These are phyloP conservation scores for Siderastrea siderea DNA, from an alignment of 92 coral and sea anemone genomes.

Conservation along the genomic window DNA sequence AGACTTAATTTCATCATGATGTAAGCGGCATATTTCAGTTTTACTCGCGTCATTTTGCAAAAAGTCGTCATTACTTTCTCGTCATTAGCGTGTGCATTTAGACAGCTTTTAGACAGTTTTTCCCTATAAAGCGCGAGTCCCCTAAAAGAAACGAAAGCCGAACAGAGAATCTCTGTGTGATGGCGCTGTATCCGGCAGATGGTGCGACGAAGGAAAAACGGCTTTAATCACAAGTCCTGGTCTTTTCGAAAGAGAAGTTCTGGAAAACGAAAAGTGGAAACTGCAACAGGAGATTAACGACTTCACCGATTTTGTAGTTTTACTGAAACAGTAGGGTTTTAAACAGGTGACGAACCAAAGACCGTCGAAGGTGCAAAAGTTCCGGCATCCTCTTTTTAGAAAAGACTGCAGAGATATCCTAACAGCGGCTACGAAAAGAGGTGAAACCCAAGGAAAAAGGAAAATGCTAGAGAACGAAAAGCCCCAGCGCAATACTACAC, in stretches of 20 bases:
- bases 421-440: neutral
- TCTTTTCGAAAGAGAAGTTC: slow-evolving; percentile 15
- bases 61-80: too few species aligned
- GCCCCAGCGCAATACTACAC: neutral
- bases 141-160: too few species aligned
- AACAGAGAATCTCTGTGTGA: neutral
- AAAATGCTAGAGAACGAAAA: neutral
- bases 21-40: too few species aligned
- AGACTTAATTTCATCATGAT: too few species aligned
- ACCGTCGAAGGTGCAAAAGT: slow-evolving; percentile 17
- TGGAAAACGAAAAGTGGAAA: neutral
- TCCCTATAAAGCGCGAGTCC: too few species aligned
- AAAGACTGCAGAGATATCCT: neutral
- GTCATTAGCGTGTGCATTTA: too few species aligned
- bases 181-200: slow-evolving; percentile 33
- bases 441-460: neutral
- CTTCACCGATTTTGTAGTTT: neutral
- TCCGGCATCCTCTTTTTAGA: slow-evolving; percentile 8
- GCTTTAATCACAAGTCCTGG: slow-evolving; percentile 8
- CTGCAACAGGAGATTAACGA: neutral
- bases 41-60: too few species aligned
- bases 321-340: neutral
- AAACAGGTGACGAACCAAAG: slow-evolving; percentile 7
- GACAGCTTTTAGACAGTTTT: too few species aligned
- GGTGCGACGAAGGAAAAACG: slow-evolving; percentile 14